These are phyloP conservation scores for Polydrusus tereticollis DNA, from an alignment of 2,888 invertebrate species.

Conservation along the genomic window DNA sequence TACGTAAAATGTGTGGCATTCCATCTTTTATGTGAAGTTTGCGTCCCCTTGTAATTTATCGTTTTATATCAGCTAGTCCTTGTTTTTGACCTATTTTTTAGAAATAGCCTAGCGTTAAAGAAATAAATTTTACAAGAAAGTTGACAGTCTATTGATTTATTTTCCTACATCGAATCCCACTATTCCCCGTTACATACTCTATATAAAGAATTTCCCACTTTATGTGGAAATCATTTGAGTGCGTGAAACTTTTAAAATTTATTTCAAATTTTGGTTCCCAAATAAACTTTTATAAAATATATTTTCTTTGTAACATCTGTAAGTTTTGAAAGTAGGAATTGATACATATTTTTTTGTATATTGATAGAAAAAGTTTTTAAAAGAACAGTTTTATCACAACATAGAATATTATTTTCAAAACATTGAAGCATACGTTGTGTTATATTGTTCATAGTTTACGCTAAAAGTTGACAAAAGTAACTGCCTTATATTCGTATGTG, in stretches of 20 bases:
- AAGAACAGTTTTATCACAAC: not conserved
- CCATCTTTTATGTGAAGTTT: not conserved
- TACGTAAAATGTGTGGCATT: too few relatives aligned
- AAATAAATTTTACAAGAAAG: slow-evolving; percentile 27
- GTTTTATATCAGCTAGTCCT: too few relatives aligned
- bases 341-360: slow-evolving; percentile 9
- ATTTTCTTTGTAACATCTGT: slow-evolving; percentile 13
- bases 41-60: not conserved
- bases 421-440: too few relatives aligned
- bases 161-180: slow-evolving; percentile 5
- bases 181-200: slow-evolving; percentile 3
- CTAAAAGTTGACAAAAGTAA: too few relatives aligned
- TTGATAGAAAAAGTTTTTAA: slow-evolving; percentile 1
- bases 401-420: too few relatives aligned
- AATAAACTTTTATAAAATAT: slow-evolving; percentile 19
- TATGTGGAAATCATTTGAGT: slow-evolving; percentile 13
- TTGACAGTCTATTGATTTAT: slow-evolving; percentile 30
- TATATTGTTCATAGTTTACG: too few relatives aligned
- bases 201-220: slow-evolving; percentile 1
- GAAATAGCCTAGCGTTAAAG: slow-evolving; percentile 3
- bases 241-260: slow-evolving; percentile 28
- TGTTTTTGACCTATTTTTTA: slow-evolving; percentile 13
- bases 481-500: too few relatives aligned
- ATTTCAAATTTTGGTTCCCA: slow-evolving; percentile 23
- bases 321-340: not conserved